phyloP scores from a whole-genome alignment of 1,140 invertebrate species.

The Tenebrio molitor region DNA sequence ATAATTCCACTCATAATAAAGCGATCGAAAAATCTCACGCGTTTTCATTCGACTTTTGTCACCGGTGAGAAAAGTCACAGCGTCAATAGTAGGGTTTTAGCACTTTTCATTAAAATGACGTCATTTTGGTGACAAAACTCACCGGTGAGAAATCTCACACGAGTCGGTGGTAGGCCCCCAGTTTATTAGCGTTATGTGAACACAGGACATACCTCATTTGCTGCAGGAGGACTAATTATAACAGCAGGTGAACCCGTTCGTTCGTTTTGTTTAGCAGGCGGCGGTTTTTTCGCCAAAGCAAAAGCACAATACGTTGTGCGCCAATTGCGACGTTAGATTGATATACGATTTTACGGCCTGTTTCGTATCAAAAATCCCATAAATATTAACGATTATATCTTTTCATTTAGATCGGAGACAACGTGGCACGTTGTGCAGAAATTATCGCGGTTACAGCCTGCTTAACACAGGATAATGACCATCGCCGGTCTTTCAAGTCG shows the following conservation, averaged over 20 bases:
- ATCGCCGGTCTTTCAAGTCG: background rate
- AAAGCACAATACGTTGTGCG: slow-evolving; percentile 8
- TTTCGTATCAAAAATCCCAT: slow-evolving; percentile 6
- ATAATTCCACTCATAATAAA: too few species aligned
- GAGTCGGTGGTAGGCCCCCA: too few species aligned
- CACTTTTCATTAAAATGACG: too few species aligned
- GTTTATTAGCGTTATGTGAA: slow-evolving; percentile 34
- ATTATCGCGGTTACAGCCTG: background rate
- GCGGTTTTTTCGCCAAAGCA: background rate
- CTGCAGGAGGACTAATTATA: slow-evolving; percentile 38
- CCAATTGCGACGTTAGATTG: slow-evolving; percentile 31
- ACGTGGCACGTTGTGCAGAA: background rate
- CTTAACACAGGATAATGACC: background rate
- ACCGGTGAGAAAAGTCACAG: too few species aligned
- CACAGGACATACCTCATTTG: slow-evolving; percentile 33
- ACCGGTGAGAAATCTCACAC: too few species aligned
- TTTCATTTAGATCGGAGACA: slow-evolving; percentile 1
- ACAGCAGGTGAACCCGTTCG: slow-evolving; percentile 35
- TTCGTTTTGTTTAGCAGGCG: slow-evolving; percentile 24
- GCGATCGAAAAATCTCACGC: too few species aligned
- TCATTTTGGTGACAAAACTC: too few species aligned
- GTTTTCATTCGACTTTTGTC: too few species aligned
- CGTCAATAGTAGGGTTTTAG: too few species aligned
- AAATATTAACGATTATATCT: background rate
- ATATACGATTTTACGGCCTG: slow-evolving; percentile 19